Evolutionary conservation across 2,888 invertebrate species (phyloP), one percentile per base, ranked within the genome.

Genomic region (Archaeoteleia sp.): DNA sequence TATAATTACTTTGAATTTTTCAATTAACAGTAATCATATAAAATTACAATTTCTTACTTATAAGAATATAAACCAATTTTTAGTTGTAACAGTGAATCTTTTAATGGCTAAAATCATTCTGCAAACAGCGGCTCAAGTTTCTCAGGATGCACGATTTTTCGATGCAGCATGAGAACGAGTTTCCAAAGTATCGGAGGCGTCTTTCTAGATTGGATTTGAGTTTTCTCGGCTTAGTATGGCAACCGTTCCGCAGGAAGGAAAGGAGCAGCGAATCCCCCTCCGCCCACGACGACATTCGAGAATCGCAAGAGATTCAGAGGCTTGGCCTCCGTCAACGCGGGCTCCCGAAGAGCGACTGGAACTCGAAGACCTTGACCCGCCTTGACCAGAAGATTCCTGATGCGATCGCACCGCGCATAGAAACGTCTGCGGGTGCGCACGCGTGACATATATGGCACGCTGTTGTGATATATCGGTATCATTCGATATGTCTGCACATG

Each of bases 341-440:
- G 39, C 39, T 45, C 27, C 43, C 23, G 32, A 43, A 10, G 35
- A 42, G 27, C 34, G 29, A 45, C 23, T 55, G 17, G 37, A 55
- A 55, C 55, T 29, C 37, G 37, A 29, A 55, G 55, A 45, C 55
- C 55, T 55, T 55, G 55, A 45, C 43, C 35, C 43, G 35, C 43
- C 55, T 55, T 55, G 55, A 34, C 54, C 37, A 13, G 27, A 34
- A 54, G 34, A 54, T 42, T 32, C 23, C 42, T 54, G 42, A 34
- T 25, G 23, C 23, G 25, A 46, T 34, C 34, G 34, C 17, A 15
- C 35, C 35, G 8, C 35, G 6, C 7, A 13, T 8, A 13, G 34
- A 6, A 13, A 34, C 13, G 13, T 34, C 25, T 10, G 10, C 40
- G 40, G 32, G 42, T 27, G 34, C 5, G 20, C 20, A 20, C 15